A percentile compares a stretch with the other conserved stretches of the same genome.
Evolutionary conservation across 2,797 vertebrate genomes (phyloP).

Genomic region (Pipistrellus pipistrellus): DNA sequence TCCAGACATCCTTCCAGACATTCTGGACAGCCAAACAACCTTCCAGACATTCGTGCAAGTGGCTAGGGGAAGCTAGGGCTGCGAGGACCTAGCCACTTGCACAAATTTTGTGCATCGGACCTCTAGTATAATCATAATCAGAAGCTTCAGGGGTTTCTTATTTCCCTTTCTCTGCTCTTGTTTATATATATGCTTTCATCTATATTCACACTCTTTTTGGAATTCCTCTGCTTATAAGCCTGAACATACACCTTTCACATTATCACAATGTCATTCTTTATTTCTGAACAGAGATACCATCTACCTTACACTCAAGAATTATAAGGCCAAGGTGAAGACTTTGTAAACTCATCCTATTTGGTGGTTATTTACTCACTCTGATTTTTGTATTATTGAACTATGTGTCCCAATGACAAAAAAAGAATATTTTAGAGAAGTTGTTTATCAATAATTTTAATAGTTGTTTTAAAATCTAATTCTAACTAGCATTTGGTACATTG

Average conservation of each 20-base stretch:
- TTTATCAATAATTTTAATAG: conserved; percentile 24
- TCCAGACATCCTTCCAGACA: no score
- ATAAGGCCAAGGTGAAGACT: background rate
- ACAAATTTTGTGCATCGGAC: no score
- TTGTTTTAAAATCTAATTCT: conserved; percentile 47
- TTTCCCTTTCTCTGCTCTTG: background rate
- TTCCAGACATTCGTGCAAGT: no score
- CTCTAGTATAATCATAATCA: background rate
- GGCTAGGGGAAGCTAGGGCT: no score
- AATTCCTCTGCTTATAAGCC: background rate
- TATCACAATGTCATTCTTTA: background rate
- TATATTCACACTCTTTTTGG: background rate
- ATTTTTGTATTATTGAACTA: background rate
- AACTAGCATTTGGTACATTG: background rate
- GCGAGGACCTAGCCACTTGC: no score
- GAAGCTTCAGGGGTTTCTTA: background rate
- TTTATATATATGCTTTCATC: conserved; percentile 29
- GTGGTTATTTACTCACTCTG: background rate
- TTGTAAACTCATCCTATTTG: background rate
- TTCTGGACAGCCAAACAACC: no score
- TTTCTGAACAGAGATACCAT: background rate
- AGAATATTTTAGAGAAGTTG: conserved; percentile 42
- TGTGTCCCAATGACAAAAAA: background rate
- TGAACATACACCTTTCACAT: background rate
- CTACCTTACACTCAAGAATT: background rate